Evolutionary conservation across 2,113 vertebrate genomes (phyloP), one percentile per base, ranked within the genome.

Genomic region (Myiagra hebetior): DNA sequence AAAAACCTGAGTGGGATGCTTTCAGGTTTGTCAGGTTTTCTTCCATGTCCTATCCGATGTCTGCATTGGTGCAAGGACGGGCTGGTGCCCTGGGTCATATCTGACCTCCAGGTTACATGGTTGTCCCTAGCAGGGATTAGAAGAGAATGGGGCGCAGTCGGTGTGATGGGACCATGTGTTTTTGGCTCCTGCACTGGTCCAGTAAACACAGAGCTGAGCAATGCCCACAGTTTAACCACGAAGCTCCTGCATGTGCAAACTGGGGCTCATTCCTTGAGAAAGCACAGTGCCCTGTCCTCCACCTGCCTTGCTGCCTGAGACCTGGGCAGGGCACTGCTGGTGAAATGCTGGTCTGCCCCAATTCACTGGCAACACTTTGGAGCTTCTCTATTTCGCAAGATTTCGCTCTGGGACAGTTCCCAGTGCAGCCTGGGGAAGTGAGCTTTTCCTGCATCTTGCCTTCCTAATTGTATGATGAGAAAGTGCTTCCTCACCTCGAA

Each of bases 81-180:
- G 41, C 68, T 64, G 49, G 33, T n/a, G 20, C 26, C 16, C 37
- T 46, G 41, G 52, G 22, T 62, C 26, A 10, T 21, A 63, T 50
- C 35, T 69, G 65, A 41, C 35, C 18, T 57, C 27, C 2, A 4
- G 18, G 11, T 67, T 65, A 33, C 0, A 0, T 11, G 7, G 35
- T 14, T 52, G n/a, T 52, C 46, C 41, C 59, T 63, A 16, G 57
- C 2, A 6, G 41, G 33, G 42, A 20, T 83, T 63, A n/a, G 52
- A 37, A 53, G 62, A 75, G 53, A 35, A 41, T 0, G 4, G 12
- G 27, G 13, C 21, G 35, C 1, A 4, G 12, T 0, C 7, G 52
- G 14, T 6, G 1, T 47, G 56, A 12, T 2, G 0, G 26, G 9
- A 16, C 5, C 0, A 0, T 1, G 2, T 35, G 59, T 27, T 67